A percentile compares a stretch with the other conserved stretches of the same genome.
Evolutionary conservation across 2,888 invertebrate species (phyloP).

Genomic region (Acrobasis repandana): DNA sequence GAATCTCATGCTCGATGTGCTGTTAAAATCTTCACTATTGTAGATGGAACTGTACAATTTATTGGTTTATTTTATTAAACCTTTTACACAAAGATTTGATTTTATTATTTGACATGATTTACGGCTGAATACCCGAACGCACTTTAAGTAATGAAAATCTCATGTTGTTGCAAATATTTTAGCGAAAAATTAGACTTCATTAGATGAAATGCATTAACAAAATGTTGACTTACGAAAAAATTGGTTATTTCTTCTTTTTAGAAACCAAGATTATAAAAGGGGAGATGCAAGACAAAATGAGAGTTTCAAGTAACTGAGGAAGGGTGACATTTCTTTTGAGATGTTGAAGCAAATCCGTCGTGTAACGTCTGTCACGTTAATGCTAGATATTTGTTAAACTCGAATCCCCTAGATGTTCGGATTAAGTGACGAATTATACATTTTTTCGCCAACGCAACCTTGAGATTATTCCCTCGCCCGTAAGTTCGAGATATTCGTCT

Average conservation of each 20-base stretch:
- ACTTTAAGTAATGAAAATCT: too few relatives aligned
- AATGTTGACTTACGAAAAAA: too few relatives aligned
- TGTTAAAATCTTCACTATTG: constrained; percentile 51
- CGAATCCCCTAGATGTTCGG: constrained; percentile 58
- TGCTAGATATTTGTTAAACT: constrained; percentile 67
- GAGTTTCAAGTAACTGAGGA: constrained; percentile 2
- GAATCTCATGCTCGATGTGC: constrained; percentile 57
- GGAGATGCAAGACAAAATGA: background rate
- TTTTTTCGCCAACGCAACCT: constrained; percentile 70
- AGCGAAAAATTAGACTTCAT: too few relatives aligned
- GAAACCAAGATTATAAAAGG: background rate
- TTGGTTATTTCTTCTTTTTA: background rate
- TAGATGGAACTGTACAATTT: constrained; percentile 37
- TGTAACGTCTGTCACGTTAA: constrained; percentile 62
- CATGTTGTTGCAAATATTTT: too few relatives aligned
- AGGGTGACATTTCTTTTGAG: constrained; percentile 13
- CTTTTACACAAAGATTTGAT: constrained; percentile 10
- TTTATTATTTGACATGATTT: constrained; percentile 19
- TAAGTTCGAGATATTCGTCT: constrained; percentile 80
- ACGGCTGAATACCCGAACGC: too few relatives aligned
- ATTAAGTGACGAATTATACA: constrained; percentile 79
- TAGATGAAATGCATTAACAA: too few relatives aligned
- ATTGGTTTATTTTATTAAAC: constrained; percentile 40
- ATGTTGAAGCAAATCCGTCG: constrained; percentile 24
- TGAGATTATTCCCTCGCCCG: constrained; percentile 72